Evolutionary conservation across 2,797 vertebrate species (phyloP).

Genomic region (Parauchenoglanis punctatus): DNA sequence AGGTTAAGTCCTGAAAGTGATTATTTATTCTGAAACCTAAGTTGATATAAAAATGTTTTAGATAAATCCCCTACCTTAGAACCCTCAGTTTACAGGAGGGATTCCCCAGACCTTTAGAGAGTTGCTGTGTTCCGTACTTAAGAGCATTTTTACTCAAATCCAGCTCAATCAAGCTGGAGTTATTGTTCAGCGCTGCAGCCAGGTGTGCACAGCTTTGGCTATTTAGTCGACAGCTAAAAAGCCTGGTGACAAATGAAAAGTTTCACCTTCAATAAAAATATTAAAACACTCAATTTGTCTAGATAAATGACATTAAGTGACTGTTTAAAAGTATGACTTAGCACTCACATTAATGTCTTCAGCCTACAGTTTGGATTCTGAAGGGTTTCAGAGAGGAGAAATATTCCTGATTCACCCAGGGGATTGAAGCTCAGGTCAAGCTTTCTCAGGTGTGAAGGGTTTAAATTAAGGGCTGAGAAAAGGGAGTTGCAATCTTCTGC

Average conservation of each 20-base stretch:
- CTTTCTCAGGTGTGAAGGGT: constrained; percentile 34
- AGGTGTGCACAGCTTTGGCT: constrained; percentile 10
- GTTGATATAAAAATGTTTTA: neutral
- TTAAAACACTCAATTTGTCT: neutral
- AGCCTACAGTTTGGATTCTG: constrained; percentile 29
- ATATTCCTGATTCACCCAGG: neutral
- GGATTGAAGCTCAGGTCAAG: constrained; percentile 52
- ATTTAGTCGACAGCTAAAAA: constrained; percentile 37
- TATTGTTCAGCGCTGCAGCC: constrained; percentile 5
- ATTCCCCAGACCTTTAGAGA: constrained; percentile 26
- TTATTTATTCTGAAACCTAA: neutral
- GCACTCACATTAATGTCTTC: constrained; percentile 45
- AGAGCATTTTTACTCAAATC: constrained; percentile 50
- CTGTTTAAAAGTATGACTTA: neutral
- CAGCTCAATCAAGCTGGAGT: constrained; percentile 36
- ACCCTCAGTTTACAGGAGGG: constrained; percentile 30
- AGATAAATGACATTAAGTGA: neutral
- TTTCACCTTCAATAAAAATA: neutral
- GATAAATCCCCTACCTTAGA: constrained; percentile 36
- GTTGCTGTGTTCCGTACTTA: constrained; percentile 12
- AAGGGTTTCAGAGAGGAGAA: constrained; percentile 1
- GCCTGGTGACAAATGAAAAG: constrained; percentile 20
- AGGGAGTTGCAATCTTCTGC: constrained; percentile 10
- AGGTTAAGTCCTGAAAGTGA: neutral
- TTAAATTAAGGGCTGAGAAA: constrained; percentile 31